Evolutionary conservation across 2,113 vertebrate species (phyloP).

Genomic region (Bucco capensis): DNA sequence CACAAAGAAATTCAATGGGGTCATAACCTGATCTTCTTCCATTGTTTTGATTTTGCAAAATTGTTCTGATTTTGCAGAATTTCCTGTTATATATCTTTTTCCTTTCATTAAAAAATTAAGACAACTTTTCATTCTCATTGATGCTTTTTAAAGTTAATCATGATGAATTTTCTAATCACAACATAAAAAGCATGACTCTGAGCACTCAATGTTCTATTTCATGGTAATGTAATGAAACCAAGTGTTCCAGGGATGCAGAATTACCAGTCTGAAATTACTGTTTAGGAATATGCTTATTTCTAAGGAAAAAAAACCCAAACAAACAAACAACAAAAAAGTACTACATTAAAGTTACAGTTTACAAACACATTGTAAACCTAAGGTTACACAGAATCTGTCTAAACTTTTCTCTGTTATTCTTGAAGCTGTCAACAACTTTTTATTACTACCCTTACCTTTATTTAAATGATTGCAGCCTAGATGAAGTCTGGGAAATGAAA

Average conservation of each 20-base stretch:
- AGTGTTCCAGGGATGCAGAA: not conserved
- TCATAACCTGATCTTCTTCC: not conserved
- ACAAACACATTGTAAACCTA: not conserved
- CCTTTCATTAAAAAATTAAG: not conserved
- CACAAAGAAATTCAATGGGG: conserved; percentile 5
- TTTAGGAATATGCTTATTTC: not conserved
- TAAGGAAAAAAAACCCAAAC: not conserved
- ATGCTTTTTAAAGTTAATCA: not conserved
- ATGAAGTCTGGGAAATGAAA: not conserved
- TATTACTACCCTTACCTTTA: not conserved
- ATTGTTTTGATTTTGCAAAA: conserved; percentile 10
- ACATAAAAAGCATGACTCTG: not conserved
- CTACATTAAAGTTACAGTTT: not conserved
- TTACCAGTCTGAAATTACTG: not conserved
- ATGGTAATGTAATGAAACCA: not conserved
- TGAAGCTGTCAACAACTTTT: not conserved
- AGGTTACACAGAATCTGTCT: not conserved
- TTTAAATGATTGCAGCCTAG: not conserved
- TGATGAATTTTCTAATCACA: not conserved
- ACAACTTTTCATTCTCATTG: not conserved
- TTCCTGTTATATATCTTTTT: not conserved
- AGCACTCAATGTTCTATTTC: not conserved
- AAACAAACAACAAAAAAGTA: too few relatives aligned
- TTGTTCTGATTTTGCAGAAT: not conserved
- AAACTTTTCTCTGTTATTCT: not conserved